These are phyloP conservation scores for Gambusia affinis DNA, from an alignment of 2,113 vertebrate species.

Conservation along the genomic window DNA sequence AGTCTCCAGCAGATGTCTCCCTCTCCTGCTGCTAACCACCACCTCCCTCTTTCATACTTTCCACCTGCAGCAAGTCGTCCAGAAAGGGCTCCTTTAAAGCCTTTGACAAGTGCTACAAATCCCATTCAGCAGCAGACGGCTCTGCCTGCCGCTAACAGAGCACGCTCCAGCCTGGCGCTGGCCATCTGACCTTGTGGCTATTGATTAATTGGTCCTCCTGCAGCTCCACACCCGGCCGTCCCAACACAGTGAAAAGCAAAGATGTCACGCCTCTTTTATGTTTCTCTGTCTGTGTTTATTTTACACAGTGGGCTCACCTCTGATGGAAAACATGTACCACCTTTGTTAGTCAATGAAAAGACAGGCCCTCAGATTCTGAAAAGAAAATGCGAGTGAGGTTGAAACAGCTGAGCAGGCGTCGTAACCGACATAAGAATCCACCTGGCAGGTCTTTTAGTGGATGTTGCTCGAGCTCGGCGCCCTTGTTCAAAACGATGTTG, in stretches of 20 bases:
- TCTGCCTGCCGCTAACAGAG: constrained; percentile 76
- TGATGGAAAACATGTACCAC: constrained; percentile 6
- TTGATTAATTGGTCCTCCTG: constrained; percentile 81
- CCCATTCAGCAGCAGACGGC: constrained; percentile 68
- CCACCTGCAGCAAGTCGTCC: constrained; percentile 58
- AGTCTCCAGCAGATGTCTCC: constrained; percentile 86
- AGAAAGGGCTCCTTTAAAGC: constrained; percentile 80
- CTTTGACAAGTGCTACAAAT: constrained; percentile 87
- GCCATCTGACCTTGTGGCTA: constrained; percentile 80
- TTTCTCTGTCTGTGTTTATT: constrained; percentile 25
- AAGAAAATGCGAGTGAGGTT: constrained; percentile 50
- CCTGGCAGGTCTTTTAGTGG: constrained; percentile 37
- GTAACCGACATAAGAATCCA: constrained; percentile 43
- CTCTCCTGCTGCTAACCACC: constrained; percentile 68
- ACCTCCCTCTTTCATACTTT: constrained; percentile 44
- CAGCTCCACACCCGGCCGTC: constrained; percentile 59
- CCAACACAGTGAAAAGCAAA: constrained; percentile 53
- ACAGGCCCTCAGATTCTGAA: constrained; percentile 42
- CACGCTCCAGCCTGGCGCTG: constrained; percentile 73
- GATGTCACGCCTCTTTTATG: constrained; percentile 30
- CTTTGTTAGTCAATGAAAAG: constrained; percentile 61
- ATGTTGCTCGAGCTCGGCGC: constrained; percentile 23
- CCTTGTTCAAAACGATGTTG: constrained; percentile 48
- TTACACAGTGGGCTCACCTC: constrained; percentile 18
- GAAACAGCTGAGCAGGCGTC: constrained; percentile 27